Base-by-base conservation (phyloP, 2,888 invertebrate species). In the Tipula confusa region DNA sequence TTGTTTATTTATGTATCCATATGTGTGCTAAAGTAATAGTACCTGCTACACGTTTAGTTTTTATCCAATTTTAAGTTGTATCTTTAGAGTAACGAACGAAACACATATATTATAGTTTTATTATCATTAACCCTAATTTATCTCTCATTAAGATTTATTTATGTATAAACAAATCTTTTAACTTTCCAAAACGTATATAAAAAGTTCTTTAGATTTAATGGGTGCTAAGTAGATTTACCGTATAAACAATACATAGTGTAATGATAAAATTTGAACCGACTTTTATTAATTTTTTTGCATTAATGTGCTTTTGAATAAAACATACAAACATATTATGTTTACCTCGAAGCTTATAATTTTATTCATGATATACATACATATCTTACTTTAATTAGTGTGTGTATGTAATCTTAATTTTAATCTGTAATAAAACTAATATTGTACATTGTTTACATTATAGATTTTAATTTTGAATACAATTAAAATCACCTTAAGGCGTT, bases 81-180 rank as follows among this genome's bases (percentile, higher is more conserved):
- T 64, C 9, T 24, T 64, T 24, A 64, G 6, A 64, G 24, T 64
- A 11, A 64, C 24, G 7, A 64, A 9, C 43, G 43, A 24, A 6
- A 24, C n/a, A n/a, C n/a, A n/a, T n/a, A n/a, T n/a, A n/a, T n/a
- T 9, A 24, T 64, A 64, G 64, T 64, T 24, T 7, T 24, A 64
- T 64, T 24, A 24, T 24, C 64, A 64, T 64, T 64, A 64, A 64
- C 64, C 64, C 64, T 64, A 64, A 64, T 64, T 64, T 64, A 64
- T 64, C 64, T 64, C 64, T 11, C 9, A 64, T 24, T 64, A 11
- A 64, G 11, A 24, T 24, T 24, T 64, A 64, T 64, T 24, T 64
- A 18, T 64, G 24, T 24, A 18, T 64, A 13, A 13, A 24, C 11
- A 9, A 64, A 18, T 6, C 9, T 24, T 64, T 64, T 64, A 24